Evolutionary conservation across 2,888 invertebrate genomes (phyloP).

Genomic region (Macrophya annulata): DNA sequence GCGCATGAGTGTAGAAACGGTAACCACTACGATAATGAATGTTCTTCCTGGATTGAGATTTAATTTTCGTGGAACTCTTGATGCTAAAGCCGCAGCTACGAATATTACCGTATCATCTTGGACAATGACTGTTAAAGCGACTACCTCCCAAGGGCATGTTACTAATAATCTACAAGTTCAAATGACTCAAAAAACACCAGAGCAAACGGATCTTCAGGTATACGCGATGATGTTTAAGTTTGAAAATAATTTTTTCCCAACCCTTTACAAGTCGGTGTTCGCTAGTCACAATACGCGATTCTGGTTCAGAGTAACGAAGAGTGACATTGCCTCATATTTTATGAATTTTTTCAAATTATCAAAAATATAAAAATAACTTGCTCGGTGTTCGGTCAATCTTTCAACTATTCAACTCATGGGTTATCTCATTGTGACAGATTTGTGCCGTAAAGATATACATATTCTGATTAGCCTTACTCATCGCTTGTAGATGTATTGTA

Average conservation of each 20-base stretch:
- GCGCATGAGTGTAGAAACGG: slow-evolving; percentile 67
- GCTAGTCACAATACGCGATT: slow-evolving; percentile 28
- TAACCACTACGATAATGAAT: slow-evolving; percentile 60
- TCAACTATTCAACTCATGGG: background rate
- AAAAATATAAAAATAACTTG: background rate
- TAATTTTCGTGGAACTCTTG: slow-evolving; percentile 69
- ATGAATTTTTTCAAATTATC: background rate
- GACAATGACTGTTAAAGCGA: slow-evolving; percentile 72
- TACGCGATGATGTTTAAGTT: slow-evolving; percentile 29
- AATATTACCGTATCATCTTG: slow-evolving; percentile 69
- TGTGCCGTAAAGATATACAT: background rate
- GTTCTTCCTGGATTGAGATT: slow-evolving; percentile 32
- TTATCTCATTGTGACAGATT: background rate
- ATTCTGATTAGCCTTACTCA: background rate
- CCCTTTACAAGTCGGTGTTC: slow-evolving; percentile 1
- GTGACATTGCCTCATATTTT: slow-evolving; percentile 30
- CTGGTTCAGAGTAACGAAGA: slow-evolving; percentile 37
- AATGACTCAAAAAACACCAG: slow-evolving; percentile 72
- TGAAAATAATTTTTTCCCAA: slow-evolving; percentile 6
- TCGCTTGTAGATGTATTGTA: slow-evolving; percentile 1
- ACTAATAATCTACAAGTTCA: slow-evolving; percentile 70
- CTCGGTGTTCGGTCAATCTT: background rate
- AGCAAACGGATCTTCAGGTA: slow-evolving; percentile 74
- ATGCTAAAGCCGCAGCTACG: slow-evolving; percentile 69
- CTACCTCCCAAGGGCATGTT: slow-evolving; percentile 71